Base-by-base conservation (phyloP, 2,113 vertebrate genomes). In the Mirounga angustirostris region DNA sequence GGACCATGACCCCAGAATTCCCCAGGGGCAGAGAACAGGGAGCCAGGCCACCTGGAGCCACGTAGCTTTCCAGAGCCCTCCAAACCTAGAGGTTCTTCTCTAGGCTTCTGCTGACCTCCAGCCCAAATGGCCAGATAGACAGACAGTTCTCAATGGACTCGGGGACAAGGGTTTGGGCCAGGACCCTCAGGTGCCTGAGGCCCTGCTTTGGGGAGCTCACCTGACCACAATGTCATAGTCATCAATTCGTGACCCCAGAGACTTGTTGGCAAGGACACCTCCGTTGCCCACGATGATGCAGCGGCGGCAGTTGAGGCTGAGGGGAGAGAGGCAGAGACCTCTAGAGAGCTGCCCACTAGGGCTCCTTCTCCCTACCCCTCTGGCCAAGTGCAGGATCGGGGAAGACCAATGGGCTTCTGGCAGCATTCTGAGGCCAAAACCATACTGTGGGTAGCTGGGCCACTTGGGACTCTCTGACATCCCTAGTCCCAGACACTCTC, bases 231-330 rank as follows among this genome's bases (percentile, higher is more conserved):
- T 99, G 97, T 99, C 99, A 40, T 99, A 99, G 81, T 99, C 99
- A 95, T 99, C 99, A 89, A 99, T 99, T 91, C 99, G 99, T 95
- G 99, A 98, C 16, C 99, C 99, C 98, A 99, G 97, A 13, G 99
- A 99, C 98, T 99, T 99, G 98, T 99, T 99, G 98, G 98, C 99
- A 89, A 99, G 99, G 97, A 99, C 99, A 61, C 99, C 99, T 89
- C 99, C 99, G 2, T 99, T 99, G 82, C 99, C 99, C 86, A 99
- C 99, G 24, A 99, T 99, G 97, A 99, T 98, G 98, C 99, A 99
- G 95, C 99, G 99, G 96, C 99, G 99, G 98, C 99, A 99, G 98
- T 95, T 99, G 97, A 99, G 98, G 97, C 99, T 99, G 97, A 88
- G 46, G 24, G 76, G 65, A 90, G 36, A 94, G 59, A 88, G 69